These are phyloP conservation scores for Heterodera carotae DNA, from an alignment of 1,140 invertebrate species.

Conservation along the genomic window DNA sequence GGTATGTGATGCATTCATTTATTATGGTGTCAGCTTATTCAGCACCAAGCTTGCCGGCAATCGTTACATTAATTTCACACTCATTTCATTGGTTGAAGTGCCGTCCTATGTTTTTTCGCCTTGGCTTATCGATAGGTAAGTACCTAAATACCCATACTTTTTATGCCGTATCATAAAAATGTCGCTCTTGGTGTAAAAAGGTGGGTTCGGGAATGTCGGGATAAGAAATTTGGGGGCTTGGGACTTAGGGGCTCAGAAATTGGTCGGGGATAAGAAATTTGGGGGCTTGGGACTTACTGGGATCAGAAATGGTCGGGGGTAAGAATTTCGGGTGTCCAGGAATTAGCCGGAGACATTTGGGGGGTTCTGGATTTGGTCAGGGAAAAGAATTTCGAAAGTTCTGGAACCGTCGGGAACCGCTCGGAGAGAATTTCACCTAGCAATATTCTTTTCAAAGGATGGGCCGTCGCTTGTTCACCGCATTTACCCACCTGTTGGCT, in stretches of 20 bases:
- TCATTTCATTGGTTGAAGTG: constrained; percentile 64
- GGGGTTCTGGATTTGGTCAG: too few species aligned
- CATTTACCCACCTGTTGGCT: constrained; percentile 36
- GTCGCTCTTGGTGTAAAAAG: not conserved
- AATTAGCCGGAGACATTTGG: too few species aligned
- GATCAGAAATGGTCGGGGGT: constrained; percentile 29
- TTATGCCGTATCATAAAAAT: too few species aligned
- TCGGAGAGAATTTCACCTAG: too few species aligned
- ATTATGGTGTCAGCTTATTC: constrained; percentile 67
- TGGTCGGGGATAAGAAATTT: constrained; percentile 17
- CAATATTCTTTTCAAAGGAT: constrained; percentile 8
- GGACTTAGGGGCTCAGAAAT: not conserved
- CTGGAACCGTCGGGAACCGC: too few species aligned
- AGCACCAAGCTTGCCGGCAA: constrained; percentile 63
- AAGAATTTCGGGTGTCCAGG: too few species aligned
- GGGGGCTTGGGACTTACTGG: not conserved
- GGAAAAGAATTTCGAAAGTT: too few species aligned
- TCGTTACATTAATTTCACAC: constrained; percentile 65
- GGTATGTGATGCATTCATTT: constrained; percentile 64
- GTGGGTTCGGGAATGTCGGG: not conserved
- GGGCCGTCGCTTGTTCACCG: constrained; percentile 45
- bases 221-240: constrained; percentile 18
- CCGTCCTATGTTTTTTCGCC: constrained; percentile 59
- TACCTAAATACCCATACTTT: not conserved
- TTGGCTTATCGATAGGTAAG: constrained; percentile 47